Percentiles rank a stretch among this genome's conserved stretches.
These are phyloP conservation scores for Drosophila borborema DNA, from an alignment of 2,888 invertebrate species.

Conservation along the genomic window DNA sequence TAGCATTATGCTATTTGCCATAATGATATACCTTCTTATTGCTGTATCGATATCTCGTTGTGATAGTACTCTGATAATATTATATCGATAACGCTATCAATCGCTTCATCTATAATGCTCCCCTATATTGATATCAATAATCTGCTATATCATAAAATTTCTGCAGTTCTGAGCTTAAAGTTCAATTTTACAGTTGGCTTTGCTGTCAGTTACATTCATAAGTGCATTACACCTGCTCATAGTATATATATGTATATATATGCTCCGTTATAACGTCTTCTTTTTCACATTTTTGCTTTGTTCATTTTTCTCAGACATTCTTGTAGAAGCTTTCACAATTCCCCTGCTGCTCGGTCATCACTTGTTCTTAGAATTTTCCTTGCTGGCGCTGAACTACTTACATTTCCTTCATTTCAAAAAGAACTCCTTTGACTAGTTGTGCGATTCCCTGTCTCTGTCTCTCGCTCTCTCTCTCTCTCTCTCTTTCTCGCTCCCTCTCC, in stretches of 20 bases:
- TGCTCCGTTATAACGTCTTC: neutral
- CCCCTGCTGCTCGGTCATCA: neutral
- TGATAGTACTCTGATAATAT: neutral
- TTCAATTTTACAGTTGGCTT: neutral
- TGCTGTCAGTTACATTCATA: conserved; percentile 3
- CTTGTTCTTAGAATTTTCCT: conserved; percentile 4
- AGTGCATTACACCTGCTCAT: neutral
- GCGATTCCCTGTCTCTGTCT: neutral
- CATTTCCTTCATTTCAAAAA: conserved; percentile 23
- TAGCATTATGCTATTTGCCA: neutral
- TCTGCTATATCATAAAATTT: neutral
- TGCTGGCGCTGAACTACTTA: conserved; percentile 20
- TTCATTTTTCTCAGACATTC: neutral
- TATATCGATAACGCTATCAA: neutral
- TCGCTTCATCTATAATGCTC: neutral
- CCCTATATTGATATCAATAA: neutral
- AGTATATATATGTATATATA: neutral
- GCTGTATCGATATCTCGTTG: neutral
- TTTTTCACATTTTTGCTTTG: neutral
- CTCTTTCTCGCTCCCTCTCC: neutral
- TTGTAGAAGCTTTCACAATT: neutral
- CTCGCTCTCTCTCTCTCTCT: no score
- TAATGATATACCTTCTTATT: neutral
- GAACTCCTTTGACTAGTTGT: neutral
- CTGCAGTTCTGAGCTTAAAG: neutral